Base-by-base conservation (phyloP, 2,797 vertebrate species). In the Austrolebias charrua region DNA sequence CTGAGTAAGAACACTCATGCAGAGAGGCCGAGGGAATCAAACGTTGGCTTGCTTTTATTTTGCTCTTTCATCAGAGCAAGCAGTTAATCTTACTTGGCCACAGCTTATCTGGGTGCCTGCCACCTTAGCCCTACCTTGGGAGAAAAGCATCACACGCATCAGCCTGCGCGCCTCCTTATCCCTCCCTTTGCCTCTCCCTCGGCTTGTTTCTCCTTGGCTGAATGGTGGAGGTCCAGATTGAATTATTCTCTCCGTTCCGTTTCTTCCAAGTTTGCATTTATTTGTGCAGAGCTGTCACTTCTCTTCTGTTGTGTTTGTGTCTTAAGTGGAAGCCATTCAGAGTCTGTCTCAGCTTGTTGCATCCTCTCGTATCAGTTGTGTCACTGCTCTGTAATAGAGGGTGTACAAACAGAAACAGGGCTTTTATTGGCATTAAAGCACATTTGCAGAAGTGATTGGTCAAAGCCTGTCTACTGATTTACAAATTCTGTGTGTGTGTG, bases 11-110 rank as follows among this genome's bases (percentile, higher is more conserved):
- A 75, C 75, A 43, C 71, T 83, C 81, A 69, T 31, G 40, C 81
- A 71, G 82, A 79, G 84, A 81, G 78, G 79, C 75, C 78, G 43
- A 60, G 60, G 78, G 71, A 84, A 86, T 75, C 78, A 51, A 83
- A 78, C 88, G 81, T 82, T 73, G 50, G 46, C 55, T 68, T 24
- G 55, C 73, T 66, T 86, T 88, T 87, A 81, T 89, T 85, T 88
- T 72, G 73, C 58, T 76, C 58, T 82, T 83, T 77, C 83, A 82
- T 90, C 86, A 75, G 78, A 82, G 78, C 75, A 83, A 76, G 85
- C 83, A 71, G 74, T 88, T 92, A 91, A 91, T 92, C 91, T 91
- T 66, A 70, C 75, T 75, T 68, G 60, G 82, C 81, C 78, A 60
- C 57, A 38, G 84, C 86, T 92, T 92, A 92, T 92, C 91, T 90